phyloP scores from a whole-genome alignment of 2,888 invertebrate species.

The Cotesia congregata region DNA sequence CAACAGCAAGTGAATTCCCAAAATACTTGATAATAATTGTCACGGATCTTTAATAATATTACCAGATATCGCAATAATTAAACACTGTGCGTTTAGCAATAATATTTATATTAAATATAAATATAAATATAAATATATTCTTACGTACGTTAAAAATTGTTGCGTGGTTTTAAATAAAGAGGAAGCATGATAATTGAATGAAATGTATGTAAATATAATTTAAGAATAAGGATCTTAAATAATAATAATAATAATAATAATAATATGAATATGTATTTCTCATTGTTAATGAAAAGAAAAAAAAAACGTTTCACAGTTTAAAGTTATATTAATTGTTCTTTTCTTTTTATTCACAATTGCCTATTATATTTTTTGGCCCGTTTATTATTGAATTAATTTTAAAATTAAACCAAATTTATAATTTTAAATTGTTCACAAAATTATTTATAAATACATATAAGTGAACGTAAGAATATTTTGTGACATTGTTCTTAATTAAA shows the following conservation, averaged over 20 bases:
- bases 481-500: slow-evolving; percentile 23
- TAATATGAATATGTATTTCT: slow-evolving; percentile 7
- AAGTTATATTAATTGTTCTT: background rate
- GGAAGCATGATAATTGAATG: background rate
- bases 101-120: background rate
- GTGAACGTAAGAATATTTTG: background rate
- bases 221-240: background rate
- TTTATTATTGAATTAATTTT: slow-evolving; percentile 13
- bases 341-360: slow-evolving; percentile 18
- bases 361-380: background rate
- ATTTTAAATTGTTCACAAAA: slow-evolving; percentile 4
- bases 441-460: background rate
- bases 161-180: slow-evolving; percentile 35
- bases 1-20: slow-evolving; percentile 25
- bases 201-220: slow-evolving; percentile 27
- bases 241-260: slow-evolving; percentile 5
- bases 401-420: slow-evolving; percentile 1
- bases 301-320: background rate
- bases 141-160: slow-evolving; percentile 29
- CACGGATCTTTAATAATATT: slow-evolving; percentile 30
- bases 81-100: background rate
- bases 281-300: slow-evolving; percentile 5
- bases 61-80: slow-evolving; percentile 39
- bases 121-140: background rate
- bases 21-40: background rate